Evolutionary conservation across 2,113 vertebrate genomes (phyloP).

Genomic region (Pithys albifrons): DNA sequence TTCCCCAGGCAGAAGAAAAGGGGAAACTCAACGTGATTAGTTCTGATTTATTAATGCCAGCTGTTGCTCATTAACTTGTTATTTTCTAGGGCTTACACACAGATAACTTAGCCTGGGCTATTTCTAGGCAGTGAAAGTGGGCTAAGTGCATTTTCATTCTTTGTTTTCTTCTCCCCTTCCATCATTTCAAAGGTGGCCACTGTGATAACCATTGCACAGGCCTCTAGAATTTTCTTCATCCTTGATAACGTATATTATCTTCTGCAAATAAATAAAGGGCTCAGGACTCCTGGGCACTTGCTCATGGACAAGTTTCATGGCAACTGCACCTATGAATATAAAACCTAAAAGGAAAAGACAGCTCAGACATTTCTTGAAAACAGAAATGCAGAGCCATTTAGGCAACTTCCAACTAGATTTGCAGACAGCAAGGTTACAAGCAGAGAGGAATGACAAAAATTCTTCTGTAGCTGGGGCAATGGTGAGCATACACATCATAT

Average conservation of each 20-base stretch:
- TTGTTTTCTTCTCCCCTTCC: not conserved
- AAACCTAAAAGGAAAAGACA: not conserved
- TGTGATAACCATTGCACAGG: not conserved
- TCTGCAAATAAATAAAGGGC: not conserved
- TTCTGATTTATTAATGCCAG: not conserved
- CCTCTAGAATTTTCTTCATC: not conserved
- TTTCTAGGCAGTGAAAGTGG: not conserved
- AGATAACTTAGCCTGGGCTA: not conserved
- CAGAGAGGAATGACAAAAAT: not conserved
- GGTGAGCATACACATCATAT: not conserved
- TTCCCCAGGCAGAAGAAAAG: not conserved
- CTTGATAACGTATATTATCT: not conserved
- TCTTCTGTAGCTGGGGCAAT: not conserved
- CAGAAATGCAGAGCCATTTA: not conserved
- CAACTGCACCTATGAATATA: not conserved
- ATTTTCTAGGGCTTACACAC: not conserved
- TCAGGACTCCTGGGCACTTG: not conserved
- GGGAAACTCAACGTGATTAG: not conserved
- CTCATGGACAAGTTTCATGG: not conserved
- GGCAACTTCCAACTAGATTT: constrained; percentile 8
- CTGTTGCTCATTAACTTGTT: not conserved
- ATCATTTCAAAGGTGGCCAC: not conserved
- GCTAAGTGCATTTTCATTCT: not conserved
- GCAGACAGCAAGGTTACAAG: not conserved
- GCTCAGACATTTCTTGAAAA: not conserved